Evolutionary conservation across 2,113 vertebrate genomes (phyloP), one percentile per base, ranked within the genome.

Genomic region (Hemicordylus capensis): DNA sequence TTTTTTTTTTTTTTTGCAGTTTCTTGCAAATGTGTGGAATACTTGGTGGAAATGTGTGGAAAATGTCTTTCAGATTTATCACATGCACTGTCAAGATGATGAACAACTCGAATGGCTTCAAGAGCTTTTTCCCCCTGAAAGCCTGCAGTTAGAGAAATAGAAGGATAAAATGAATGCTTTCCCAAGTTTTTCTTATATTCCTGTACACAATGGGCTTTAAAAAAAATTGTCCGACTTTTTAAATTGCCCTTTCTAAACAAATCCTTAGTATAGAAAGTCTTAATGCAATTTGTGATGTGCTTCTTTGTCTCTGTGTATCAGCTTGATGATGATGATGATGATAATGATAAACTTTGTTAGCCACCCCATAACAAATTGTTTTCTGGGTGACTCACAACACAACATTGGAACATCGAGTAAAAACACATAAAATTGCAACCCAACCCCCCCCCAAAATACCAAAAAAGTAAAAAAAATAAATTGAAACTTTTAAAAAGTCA

Each of bases 11-110:
- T 90, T 61, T 46, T 74, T 66, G 76, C 84, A 75, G 56, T 0
- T 1, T 1, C 87, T 79, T 87, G 59, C 51, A 85, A 26, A 10
- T 0, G 0, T 1, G 0, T 89, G 67, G 48, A 75, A 54, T 11
- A 12, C 51, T 14, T 73, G n/a, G 58, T 73, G 42, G 28, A 83
- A 61, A 63, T 61, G 22, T 14, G 64, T 24, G 39, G 22, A 70
- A 88, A 86, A 89, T 80, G 75, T 2, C 76, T 85, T 86, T 86
- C 61, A 8, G 81, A 46, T 2, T 31, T 84, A 85, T 80, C 85
- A 48, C 54, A 46, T 1, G 3, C 59, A 48, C 63, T 89, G 6
- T 76, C 59, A 39, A 37, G 59, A 37, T 64, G 87, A 93, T 37
- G 87, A 86, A 79, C 64, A 81, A 48, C 76, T 84, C 72, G 83